Evolutionary conservation across 2,113 vertebrate species (phyloP).

Genomic region (Aldabrachelys gigantea): DNA sequence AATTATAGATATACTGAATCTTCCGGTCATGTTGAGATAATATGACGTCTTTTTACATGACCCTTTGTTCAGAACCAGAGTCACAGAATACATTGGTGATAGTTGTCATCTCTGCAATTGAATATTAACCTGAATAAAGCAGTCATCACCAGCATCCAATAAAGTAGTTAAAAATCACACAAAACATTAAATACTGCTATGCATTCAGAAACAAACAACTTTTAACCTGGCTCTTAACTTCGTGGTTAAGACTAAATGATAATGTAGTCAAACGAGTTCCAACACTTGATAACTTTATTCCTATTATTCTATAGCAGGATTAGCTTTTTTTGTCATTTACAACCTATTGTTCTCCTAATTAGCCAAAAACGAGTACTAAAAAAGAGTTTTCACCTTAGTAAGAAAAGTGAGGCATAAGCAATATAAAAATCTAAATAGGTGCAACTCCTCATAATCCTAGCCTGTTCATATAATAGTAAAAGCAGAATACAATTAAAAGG

Average conservation of each 20-base stretch:
- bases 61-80: neutral
- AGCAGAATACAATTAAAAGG: neutral
- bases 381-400: neutral
- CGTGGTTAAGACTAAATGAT: neutral
- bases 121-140: neutral
- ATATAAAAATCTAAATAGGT: neutral
- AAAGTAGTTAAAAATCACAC: neutral
- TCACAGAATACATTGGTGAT: neutral
- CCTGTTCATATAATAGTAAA: neutral
- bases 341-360: neutral
- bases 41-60: neutral
- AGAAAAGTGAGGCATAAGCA: neutral
- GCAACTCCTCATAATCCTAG: rapidly evolving
- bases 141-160: neutral
- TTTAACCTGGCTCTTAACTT: neutral
- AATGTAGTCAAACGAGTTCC: neutral
- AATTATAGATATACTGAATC: neutral
- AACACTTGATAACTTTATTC: neutral
- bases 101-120: neutral
- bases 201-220: neutral
- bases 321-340: neutral
- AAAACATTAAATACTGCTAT: neutral
- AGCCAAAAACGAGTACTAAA: neutral
- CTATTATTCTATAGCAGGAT: neutral
- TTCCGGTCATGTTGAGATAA: neutral